Evolutionary conservation across 2,113 vertebrate genomes (phyloP).

Genomic region (Butorides virescens): DNA sequence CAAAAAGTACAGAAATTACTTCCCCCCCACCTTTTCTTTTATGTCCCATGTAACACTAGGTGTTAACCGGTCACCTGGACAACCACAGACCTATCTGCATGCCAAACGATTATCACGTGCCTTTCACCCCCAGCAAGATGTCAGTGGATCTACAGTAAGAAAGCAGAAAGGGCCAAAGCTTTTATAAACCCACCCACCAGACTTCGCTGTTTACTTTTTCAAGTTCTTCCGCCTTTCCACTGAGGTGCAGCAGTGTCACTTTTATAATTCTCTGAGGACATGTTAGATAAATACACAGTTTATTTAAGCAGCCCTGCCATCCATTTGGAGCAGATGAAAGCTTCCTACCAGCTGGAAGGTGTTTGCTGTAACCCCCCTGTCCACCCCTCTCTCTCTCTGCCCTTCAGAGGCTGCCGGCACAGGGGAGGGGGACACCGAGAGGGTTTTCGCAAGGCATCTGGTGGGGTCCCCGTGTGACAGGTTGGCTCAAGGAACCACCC

Average conservation of each 20-base stretch:
- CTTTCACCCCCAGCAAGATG: background rate
- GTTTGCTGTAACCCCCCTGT: background rate
- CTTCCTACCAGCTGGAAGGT: conserved; percentile 23
- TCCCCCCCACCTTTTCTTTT: background rate
- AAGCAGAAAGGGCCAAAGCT: background rate
- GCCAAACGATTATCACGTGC: background rate
- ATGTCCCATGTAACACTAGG: background rate
- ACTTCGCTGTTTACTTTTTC: conserved; percentile 15
- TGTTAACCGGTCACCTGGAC: background rate
- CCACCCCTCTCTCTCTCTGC: background rate
- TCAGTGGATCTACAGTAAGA: background rate
- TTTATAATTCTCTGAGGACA: background rate
- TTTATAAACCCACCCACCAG: background rate
- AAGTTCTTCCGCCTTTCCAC: background rate
- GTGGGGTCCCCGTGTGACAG: background rate
- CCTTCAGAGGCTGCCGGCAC: background rate
- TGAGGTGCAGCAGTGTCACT: background rate
- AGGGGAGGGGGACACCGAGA: background rate
- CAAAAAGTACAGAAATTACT: background rate
- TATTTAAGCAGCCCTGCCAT: background rate
- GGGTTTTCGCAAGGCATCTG: background rate
- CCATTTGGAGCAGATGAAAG: background rate
- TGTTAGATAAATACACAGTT: conserved; percentile 4
- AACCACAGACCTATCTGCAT: background rate
- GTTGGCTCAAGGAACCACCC: background rate